Conservation (phyloP, 2,888 invertebrate genomes). For the Xanthia icteritia region DNA sequence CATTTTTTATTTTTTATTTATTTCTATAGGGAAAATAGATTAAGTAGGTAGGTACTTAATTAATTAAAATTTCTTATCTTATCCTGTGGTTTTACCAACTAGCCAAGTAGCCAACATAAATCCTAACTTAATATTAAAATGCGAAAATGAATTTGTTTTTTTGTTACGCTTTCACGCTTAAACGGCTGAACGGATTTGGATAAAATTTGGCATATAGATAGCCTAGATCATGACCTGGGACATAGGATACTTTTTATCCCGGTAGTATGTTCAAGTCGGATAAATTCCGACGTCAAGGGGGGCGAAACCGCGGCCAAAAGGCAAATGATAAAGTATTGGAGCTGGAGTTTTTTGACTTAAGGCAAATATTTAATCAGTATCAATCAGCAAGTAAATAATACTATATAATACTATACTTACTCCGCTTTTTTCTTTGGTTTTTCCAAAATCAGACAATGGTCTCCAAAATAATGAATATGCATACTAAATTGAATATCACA, state of each 20-base stretch:
- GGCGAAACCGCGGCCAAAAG: too few relatives aligned
- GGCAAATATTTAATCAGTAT: slow-evolving; percentile 19
- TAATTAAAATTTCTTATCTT: slow-evolving; percentile 11
- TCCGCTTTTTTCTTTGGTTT: slow-evolving; percentile 26
- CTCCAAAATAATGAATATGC: slow-evolving; percentile 38
- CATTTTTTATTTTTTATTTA: slow-evolving; percentile 1
- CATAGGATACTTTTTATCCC: too few relatives aligned
- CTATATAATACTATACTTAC: background rate
- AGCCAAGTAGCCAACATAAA: too few relatives aligned
- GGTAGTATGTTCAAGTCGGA: too few relatives aligned
- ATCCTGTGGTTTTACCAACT: background rate
- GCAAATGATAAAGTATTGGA: too few relatives aligned
- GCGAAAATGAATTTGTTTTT: too few relatives aligned
- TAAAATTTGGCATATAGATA: too few relatives aligned
- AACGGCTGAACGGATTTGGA: too few relatives aligned
- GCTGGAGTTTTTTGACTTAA: background rate
- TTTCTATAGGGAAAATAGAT: background rate
- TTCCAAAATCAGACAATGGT: slow-evolving; percentile 22
- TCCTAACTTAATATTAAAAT: too few relatives aligned
- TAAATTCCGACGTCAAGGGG: too few relatives aligned
- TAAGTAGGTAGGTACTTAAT: background rate
- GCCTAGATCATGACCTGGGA: too few relatives aligned
- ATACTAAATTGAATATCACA: slow-evolving; percentile 29
- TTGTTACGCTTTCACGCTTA: too few relatives aligned
- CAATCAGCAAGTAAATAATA: slow-evolving; percentile 5